phyloP scores from a whole-genome alignment of 2,888 invertebrate genomes.

The Prosopocoilus inquinatus region DNA sequence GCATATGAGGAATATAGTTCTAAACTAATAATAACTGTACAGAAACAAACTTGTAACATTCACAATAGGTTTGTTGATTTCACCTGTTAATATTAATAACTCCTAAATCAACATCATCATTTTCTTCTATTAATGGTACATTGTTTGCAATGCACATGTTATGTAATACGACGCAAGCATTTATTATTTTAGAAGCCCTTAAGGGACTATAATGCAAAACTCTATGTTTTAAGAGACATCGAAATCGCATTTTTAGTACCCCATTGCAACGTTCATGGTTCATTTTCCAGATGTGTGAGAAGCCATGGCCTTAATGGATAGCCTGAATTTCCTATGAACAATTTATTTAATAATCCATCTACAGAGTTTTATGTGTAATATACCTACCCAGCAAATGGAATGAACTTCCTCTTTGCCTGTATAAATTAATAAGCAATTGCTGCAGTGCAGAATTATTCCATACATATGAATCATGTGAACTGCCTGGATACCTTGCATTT shows the following conservation, averaged over 20 bases:
- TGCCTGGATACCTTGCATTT: constrained; percentile 15
- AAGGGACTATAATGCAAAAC: constrained; percentile 21
- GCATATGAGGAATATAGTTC: too few relatives aligned
- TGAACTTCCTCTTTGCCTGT: neutral
- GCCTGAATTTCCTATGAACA: constrained; percentile 9
- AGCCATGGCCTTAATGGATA: constrained; percentile 15
- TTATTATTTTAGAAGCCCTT: constrained; percentile 21
- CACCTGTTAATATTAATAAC: too few relatives aligned
- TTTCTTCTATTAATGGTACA: neutral
- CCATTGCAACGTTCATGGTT: constrained; percentile 15
- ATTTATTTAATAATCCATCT: too few relatives aligned
- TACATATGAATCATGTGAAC: constrained; percentile 13
- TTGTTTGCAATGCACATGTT: constrained; percentile 20
- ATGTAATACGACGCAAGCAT: constrained; percentile 25
- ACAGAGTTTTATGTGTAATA: too few relatives aligned
- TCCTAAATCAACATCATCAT: neutral
- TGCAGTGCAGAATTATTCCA: constrained; percentile 10
- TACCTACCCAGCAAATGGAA: neutral
- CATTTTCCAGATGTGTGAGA: constrained; percentile 11
- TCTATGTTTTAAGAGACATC: constrained; percentile 23
- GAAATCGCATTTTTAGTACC: constrained; percentile 19
- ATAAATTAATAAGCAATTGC: constrained; percentile 2
- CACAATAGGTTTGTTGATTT: too few relatives aligned
- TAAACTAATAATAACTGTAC: too few relatives aligned
- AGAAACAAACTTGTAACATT: too few relatives aligned